phyloP scores from a whole-genome alignment of 2,888 invertebrate species.

The Augiades crinisus region DNA sequence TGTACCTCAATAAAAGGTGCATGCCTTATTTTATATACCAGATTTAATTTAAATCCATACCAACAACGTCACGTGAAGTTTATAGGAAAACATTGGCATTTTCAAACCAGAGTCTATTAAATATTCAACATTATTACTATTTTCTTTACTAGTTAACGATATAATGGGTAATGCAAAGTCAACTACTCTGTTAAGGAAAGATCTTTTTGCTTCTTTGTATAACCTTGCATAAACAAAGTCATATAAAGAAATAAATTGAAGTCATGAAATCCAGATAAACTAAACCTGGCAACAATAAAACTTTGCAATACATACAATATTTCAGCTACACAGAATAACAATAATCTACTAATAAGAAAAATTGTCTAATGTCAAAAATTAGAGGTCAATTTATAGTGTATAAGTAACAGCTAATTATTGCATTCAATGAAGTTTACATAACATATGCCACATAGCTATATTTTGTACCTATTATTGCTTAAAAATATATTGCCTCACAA shows the following conservation, averaged over 20 bases:
- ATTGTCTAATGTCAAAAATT: constrained; percentile 3
- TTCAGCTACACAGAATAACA: neutral
- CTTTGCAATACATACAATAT: neutral
- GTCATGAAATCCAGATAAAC: neutral
- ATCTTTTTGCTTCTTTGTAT: too few species aligned
- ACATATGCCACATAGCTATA: constrained; percentile 48
- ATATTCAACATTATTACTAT: too few species aligned
- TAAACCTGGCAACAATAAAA: neutral
- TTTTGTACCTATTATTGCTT: constrained; percentile 47
- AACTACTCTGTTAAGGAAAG: too few species aligned
- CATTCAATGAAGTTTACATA: constrained; percentile 41
- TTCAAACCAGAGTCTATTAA: too few species aligned
- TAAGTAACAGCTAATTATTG: constrained; percentile 36
- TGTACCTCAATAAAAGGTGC: too few species aligned
- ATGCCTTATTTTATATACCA: too few species aligned
- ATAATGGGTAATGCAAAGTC: too few species aligned
- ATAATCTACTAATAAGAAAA: constrained; percentile 3
- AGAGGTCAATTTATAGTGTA: neutral
- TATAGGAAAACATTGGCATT: too few species aligned
- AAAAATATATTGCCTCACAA: constrained; percentile 40
- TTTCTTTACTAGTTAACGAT: too few species aligned
- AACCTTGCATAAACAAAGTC: neutral
- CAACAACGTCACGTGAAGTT: too few species aligned
- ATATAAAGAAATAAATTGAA: neutral
- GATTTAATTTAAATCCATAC: too few species aligned